These are phyloP conservation scores for Leptinotarsa lineolata DNA, from an alignment of 1,140 invertebrate genomes.

Conservation along the genomic window DNA sequence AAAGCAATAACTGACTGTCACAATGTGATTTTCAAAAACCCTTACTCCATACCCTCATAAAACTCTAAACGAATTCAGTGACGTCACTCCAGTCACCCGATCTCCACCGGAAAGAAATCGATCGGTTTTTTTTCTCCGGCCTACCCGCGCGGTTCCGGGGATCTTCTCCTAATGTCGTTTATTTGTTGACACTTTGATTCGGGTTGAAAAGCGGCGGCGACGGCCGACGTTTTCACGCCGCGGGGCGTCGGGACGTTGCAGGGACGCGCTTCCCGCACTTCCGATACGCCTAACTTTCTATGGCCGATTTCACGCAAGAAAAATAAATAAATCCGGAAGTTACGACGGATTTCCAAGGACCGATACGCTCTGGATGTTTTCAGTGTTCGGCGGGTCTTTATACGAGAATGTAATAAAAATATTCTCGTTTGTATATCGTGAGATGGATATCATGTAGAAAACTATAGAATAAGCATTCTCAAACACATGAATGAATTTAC, in stretches of 20 bases:
- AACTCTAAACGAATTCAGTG: not conserved
- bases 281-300: conserved; percentile 21
- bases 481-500: too few species aligned
- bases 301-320: conserved; percentile 8
- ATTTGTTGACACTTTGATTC: conserved; percentile 42
- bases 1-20: too few species aligned
- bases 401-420: not conserved
- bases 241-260: conserved; percentile 2
- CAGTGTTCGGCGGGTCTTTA: not conserved
- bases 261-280: conserved; percentile 15
- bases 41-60: too few species aligned
- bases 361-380: not conserved
- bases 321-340: conserved; percentile 14
- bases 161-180: conserved; percentile 45
- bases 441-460: too few species aligned
- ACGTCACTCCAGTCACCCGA: conserved; percentile 29
- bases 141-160: not conserved
- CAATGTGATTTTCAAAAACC: too few species aligned
- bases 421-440: too few species aligned
- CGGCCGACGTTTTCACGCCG: conserved; percentile 25
- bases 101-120: conserved; percentile 37
- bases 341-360: not conserved
- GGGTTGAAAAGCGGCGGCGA: conserved; percentile 25
- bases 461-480: too few species aligned
- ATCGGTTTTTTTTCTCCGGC: conserved; percentile 19